Evolutionary conservation across 2,797 vertebrate genomes (phyloP), one percentile per base, ranked within the genome.

Genomic region (Cynodonichthys magdalenae): DNA sequence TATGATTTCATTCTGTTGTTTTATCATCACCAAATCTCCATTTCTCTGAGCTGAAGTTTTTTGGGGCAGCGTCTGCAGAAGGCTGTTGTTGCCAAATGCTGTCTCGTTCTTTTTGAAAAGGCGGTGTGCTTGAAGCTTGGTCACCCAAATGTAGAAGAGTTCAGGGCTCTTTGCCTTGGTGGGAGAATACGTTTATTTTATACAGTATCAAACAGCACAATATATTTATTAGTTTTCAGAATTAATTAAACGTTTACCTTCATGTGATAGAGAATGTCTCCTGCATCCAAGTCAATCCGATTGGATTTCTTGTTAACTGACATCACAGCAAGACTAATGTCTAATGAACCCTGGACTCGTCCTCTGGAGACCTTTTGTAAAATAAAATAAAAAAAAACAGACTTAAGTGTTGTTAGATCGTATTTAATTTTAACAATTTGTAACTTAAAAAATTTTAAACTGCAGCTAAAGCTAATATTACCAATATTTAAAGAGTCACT

Each of bases 201-300:
- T 28, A n/a, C n/a, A 24, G 24, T 24, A 29, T 45, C 10, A 45
- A 4, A 53, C 2, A 1, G 1, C 0, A 15, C 1, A 3, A 0
- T 0, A 0, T 0, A 3, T 8, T 5, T 14, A 18, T 55, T 9
- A 1, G 14, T 2, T 2, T 27, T 17, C 15, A 19, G 10, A 20
- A 41, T 24, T 6, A 29, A 14, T 51, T 5, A 11, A 36, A 0
- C 47, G 1, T 28, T 71, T 75, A 97, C 97, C 95, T 97, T 97
- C 73, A 98, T 92, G 77, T 99, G 97, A 81, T 97, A 98, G 48
- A 99, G 95, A 71, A 95, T 95, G 82, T 98, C 94, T 5, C 96
- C 97, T 0, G 95, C 94, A 62, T 98, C 97, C 83, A 98, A 79
- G 68, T 98, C 96, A 0, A 98, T 94, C 15, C 95, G 93, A 66